phyloP scores from a whole-genome alignment of 1,140 invertebrate genomes.

The Antheraea pernyi region DNA sequence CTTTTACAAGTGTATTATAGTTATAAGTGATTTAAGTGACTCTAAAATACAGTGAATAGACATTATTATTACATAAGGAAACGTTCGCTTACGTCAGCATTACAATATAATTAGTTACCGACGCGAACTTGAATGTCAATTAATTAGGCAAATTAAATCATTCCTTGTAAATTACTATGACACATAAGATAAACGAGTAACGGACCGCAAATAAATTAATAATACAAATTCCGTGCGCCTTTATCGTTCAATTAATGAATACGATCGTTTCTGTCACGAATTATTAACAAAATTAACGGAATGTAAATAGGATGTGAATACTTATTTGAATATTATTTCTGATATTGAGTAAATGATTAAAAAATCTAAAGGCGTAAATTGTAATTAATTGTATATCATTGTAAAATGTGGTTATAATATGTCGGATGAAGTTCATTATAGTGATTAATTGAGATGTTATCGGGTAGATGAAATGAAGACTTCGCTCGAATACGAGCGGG shows the following conservation, averaged over 20 bases:
- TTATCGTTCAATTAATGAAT: not conserved
- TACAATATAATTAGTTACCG: constrained; percentile 23
- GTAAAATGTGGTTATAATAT: not conserved
- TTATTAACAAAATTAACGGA: not conserved
- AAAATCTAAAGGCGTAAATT: not conserved
- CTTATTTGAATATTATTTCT: not conserved
- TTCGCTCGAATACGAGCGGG: constrained; percentile 70
- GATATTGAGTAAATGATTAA: not conserved
- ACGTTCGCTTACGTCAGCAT: constrained; percentile 23
- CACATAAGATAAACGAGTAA: not conserved
- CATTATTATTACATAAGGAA: not conserved
- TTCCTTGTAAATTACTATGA: not conserved
- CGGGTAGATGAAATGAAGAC: constrained; percentile 75
- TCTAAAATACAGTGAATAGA: not conserved
- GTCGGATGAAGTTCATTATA: not conserved
- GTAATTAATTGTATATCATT: not conserved
- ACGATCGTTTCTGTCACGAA: not conserved
- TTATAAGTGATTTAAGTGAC: constrained; percentile 12
- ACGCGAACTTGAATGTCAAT: constrained; percentile 19
- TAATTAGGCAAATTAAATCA: constrained; percentile 9
- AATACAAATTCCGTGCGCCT: not conserved
- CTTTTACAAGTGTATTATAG: not conserved
- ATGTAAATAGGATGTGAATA: not conserved
- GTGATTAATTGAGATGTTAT: constrained; percentile 49
- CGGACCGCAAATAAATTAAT: not conserved